Evolutionary conservation across 2,113 vertebrate genomes (phyloP).

Genomic region (Desmodus rotundus): DNA sequence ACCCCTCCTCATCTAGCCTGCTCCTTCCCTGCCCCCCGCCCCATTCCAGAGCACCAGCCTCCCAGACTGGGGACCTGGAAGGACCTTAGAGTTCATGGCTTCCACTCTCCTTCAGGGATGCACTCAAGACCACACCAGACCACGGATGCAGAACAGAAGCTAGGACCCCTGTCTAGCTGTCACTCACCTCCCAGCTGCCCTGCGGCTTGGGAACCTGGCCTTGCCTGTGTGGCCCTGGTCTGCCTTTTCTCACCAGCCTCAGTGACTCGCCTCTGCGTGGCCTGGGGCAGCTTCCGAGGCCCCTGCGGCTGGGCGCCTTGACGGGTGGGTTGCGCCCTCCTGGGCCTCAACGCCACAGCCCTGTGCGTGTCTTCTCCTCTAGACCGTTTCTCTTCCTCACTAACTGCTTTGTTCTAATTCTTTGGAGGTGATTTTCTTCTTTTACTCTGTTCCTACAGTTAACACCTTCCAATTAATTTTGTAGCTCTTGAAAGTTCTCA

Average conservation of each 20-base stretch:
- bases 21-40: rapidly evolving
- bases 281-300: rapidly evolving
- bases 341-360: rapidly evolving
- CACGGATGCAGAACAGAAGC: not conserved
- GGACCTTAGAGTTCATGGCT: not conserved
- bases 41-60: not conserved
- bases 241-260: not conserved
- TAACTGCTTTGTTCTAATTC: slow-evolving; percentile 55
- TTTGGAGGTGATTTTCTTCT: slow-evolving; percentile 47
- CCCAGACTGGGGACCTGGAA: not conserved
- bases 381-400: not conserved
- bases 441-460: slow-evolving; percentile 44
- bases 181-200: not conserved
- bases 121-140: not conserved
- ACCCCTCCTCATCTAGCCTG: not conserved
- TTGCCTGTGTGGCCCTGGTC: not conserved
- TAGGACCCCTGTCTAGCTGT: not conserved
- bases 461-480: slow-evolving; percentile 60
- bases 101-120: not conserved
- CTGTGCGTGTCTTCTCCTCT: not conserved
- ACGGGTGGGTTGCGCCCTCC: not conserved
- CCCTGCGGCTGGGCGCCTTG: not conserved
- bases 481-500: slow-evolving; percentile 50
- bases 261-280: not conserved
- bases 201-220: not conserved